A percentile compares a stretch with the other conserved stretches of the same genome.
phyloP scores from a whole-genome alignment of 2,113 vertebrate genomes.

The Megaptera novaeangliae region DNA sequence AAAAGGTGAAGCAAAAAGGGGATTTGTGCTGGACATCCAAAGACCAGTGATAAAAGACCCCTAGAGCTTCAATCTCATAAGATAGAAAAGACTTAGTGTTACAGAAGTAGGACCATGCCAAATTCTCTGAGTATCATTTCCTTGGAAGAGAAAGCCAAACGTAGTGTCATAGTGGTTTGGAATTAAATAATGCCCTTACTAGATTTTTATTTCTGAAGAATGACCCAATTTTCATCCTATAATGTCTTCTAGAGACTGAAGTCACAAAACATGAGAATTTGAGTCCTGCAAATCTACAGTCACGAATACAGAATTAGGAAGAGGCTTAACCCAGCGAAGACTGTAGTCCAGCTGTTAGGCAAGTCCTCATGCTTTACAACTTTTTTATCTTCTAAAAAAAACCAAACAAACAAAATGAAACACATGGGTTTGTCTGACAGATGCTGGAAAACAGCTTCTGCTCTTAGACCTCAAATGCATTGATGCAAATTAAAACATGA shows the following conservation, averaged over 20 bases:
- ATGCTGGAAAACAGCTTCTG: constrained; percentile 52
- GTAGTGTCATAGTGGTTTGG: not conserved
- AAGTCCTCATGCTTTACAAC: constrained; percentile 33
- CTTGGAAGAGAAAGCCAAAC: not conserved
- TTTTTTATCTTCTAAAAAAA: constrained; percentile 43
- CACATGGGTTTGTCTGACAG: constrained; percentile 55
- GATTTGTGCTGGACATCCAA: not conserved
- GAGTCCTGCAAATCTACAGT: not conserved
- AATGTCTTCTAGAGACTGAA: not conserved
- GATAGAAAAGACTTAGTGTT: not conserved
- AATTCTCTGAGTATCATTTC: not conserved
- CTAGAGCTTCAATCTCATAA: not conserved
- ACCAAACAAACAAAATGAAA: constrained; percentile 34
- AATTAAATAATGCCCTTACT: not conserved
- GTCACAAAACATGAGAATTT: not conserved
- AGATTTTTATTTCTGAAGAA: constrained; percentile 1
- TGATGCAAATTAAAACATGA: constrained; percentile 66
- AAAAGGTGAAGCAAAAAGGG: not conserved
- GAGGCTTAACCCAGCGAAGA: not conserved
- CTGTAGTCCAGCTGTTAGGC: constrained; percentile 63
- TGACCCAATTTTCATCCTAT: not conserved
- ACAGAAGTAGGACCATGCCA: not conserved
- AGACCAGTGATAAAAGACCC: not conserved
- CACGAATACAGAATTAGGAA: not conserved
- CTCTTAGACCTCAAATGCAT: constrained; percentile 30